Percentiles rank a stretch among this genome's conserved stretches.
Conservation (phyloP, 2,113 vertebrate species). For the Ptilorrhoa leucosticta region DNA sequence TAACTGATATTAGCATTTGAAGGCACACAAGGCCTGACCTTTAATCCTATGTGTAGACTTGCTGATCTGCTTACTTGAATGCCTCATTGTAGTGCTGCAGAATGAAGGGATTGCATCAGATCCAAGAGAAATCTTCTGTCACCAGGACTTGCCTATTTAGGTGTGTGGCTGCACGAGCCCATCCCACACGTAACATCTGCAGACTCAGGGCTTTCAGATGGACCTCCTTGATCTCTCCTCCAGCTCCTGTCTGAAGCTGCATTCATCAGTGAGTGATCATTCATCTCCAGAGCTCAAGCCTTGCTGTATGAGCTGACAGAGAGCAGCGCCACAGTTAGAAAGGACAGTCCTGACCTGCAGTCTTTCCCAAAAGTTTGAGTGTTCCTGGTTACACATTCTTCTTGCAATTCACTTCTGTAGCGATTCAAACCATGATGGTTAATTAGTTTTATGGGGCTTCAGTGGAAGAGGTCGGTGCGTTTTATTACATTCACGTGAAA, state of each 20-base stretch:
- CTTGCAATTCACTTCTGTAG: not conserved
- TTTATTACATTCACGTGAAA: not conserved
- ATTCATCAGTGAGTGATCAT: not conserved
- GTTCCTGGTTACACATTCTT: not conserved
- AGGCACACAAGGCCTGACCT: conserved; percentile 31
- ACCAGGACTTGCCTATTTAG: not conserved
- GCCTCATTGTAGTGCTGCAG: conserved; percentile 19
- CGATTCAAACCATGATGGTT: not conserved
- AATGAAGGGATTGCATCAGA: conserved; percentile 7
- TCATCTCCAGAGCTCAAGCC: not conserved
- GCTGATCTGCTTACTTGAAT: conserved; percentile 40
- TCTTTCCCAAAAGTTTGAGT: not conserved
- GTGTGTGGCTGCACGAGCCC: not conserved
- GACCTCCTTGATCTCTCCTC: not conserved
- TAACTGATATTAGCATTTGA: conserved; percentile 49
- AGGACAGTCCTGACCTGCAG: accelerated
- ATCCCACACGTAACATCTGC: not conserved
- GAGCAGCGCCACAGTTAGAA: not conserved
- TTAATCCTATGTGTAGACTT: conserved; percentile 23
- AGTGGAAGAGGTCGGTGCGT: not conserved
- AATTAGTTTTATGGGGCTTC: not conserved
- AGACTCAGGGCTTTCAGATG: not conserved
- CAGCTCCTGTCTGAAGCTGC: not conserved
- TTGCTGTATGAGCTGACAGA: not conserved
- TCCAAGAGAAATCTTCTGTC: not conserved